phyloP scores from a whole-genome alignment of 2,888 invertebrate species.

The Acanthococcus lagerstroemiae region DNA sequence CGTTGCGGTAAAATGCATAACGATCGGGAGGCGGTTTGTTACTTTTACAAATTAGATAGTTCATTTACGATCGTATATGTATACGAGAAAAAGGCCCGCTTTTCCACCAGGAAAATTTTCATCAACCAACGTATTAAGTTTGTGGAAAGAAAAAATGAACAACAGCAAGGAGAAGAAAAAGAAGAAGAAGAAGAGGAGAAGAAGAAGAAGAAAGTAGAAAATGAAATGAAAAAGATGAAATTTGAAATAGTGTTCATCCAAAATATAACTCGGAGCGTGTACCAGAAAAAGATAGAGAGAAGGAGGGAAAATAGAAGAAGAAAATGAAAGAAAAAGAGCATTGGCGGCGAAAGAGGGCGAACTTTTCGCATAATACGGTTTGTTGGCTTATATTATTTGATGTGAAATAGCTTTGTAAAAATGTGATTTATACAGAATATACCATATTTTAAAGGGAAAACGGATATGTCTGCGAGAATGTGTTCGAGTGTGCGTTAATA shows the following conservation, averaged over 20 bases:
- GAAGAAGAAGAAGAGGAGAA: not conserved
- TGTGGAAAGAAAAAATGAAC: not conserved
- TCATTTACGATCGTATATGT: too few species aligned
- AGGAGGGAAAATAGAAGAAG: not conserved
- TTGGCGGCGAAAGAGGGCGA: conserved; percentile 8
- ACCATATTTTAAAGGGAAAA: conserved; percentile 22
- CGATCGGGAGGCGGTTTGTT: too few species aligned
- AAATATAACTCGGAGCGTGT: not conserved
- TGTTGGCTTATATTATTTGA: conserved; percentile 29
- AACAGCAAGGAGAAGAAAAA: not conserved
- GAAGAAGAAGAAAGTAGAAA: not conserved
- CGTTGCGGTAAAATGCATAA: too few species aligned
- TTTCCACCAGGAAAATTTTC: too few species aligned
- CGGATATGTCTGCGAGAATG: conserved; percentile 7
- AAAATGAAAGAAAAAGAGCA: not conserved
- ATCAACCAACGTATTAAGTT: not conserved
- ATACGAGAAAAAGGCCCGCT: too few species aligned
- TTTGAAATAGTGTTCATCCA: not conserved
- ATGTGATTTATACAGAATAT: conserved; percentile 25
- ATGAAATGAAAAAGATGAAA: not conserved
- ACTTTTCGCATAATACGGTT: conserved; percentile 27
- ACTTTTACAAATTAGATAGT: too few species aligned
- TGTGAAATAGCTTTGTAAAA: conserved; percentile 30
- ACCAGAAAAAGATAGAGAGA: not conserved
- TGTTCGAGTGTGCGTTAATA: conserved; percentile 15